Percentiles rank a stretch among this genome's conserved stretches.
Conservation (phyloP, 2,113 vertebrate species). For the Notarius quadriscutis region DNA sequence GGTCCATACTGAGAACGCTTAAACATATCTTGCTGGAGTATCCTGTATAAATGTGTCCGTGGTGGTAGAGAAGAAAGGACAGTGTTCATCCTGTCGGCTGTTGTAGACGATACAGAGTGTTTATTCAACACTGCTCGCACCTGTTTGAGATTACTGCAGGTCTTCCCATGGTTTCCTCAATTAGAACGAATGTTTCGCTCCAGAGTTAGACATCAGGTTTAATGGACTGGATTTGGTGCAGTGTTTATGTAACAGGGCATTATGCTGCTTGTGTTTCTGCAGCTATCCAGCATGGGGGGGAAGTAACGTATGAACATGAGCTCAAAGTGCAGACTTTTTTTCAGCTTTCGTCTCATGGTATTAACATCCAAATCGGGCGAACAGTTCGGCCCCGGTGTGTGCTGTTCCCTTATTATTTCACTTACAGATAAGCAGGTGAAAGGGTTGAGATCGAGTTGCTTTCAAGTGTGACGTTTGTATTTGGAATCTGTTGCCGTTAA, state of each 20-base stretch:
- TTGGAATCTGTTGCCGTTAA: background rate
- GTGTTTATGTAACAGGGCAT: constrained; percentile 10
- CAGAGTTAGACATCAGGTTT: background rate
- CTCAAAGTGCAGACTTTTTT: background rate
- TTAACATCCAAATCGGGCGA: background rate
- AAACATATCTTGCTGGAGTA: constrained; percentile 60
- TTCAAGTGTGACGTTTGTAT: background rate
- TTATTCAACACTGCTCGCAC: background rate
- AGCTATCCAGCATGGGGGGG: background rate
- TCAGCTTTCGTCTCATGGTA: background rate
- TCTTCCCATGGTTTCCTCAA: background rate
- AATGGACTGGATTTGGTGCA: constrained; percentile 12
- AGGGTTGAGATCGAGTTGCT: background rate
- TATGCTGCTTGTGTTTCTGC: background rate
- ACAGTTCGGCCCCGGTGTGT: too few species aligned
- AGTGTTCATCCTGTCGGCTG: too few species aligned
- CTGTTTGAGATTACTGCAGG: background rate
- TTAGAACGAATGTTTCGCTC: too few species aligned
- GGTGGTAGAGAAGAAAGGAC: background rate
- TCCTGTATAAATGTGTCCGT: background rate
- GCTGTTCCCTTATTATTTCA: background rate
- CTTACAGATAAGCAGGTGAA: background rate
- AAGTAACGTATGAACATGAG: background rate
- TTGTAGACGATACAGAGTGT: background rate
- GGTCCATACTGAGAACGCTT: constrained; percentile 58